Evolutionary conservation across 2,888 invertebrate species (phyloP).

Genomic region (Schizaphis graminum): DNA sequence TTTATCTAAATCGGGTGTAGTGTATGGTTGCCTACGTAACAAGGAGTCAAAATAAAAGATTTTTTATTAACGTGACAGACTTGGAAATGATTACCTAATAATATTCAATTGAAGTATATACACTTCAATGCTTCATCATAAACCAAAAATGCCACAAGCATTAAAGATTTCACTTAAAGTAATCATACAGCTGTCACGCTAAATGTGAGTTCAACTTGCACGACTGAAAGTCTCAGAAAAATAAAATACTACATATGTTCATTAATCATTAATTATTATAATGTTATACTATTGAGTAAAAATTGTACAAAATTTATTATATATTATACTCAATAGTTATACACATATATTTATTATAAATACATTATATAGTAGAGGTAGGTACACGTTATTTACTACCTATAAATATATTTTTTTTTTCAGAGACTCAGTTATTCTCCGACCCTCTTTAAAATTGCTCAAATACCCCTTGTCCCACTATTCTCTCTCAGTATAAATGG

Average conservation of each 20-base stretch:
- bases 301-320: background rate
- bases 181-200: background rate
- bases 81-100: background rate
- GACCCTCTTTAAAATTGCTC: background rate
- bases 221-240: background rate
- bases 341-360: background rate
- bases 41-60: background rate
- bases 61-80: background rate
- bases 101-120: background rate
- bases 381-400: background rate
- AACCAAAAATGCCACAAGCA: background rate
- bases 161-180: background rate
- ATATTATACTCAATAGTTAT: background rate
- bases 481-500: background rate
- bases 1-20: background rate
- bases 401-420: slow-evolving; percentile 3
- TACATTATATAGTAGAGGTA: background rate
- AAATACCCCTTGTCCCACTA: background rate
- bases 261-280: background rate
- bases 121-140: background rate
- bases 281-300: background rate
- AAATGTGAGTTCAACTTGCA: background rate
- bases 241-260: background rate
- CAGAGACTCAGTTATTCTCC: background rate
- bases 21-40: background rate